phyloP scores from a whole-genome alignment of 1,140 invertebrate genomes.

The Leucophenga varia region DNA sequence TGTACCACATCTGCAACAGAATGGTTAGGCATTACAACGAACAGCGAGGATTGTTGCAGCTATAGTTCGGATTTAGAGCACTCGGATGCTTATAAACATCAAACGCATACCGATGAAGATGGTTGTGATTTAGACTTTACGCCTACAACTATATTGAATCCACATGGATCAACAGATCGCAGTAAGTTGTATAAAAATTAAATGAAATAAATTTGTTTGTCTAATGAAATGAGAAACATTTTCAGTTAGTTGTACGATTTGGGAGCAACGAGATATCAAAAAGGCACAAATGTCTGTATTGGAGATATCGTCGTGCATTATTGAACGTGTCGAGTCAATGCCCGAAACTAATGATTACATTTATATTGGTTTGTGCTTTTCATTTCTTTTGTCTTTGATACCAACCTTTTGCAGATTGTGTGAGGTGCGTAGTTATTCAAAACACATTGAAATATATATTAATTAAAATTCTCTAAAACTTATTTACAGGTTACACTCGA shows the following conservation, averaged over 20 bases:
- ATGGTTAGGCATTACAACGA: slow-evolving; percentile 82
- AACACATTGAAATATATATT: neutral
- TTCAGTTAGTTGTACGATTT: slow-evolving; percentile 90
- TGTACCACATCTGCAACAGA: slow-evolving; percentile 71
- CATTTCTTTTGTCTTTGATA: slow-evolving; percentile 61
- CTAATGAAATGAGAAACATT: neutral
- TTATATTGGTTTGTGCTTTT: slow-evolving; percentile 67
- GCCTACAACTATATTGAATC: slow-evolving; percentile 71
- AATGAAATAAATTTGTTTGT: neutral
- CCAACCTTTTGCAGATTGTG: slow-evolving; percentile 62
- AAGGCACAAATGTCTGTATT: slow-evolving; percentile 90
- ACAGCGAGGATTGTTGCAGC: slow-evolving; percentile 81
- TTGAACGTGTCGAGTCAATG: slow-evolving; percentile 81
- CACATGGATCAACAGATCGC: slow-evolving; percentile 70
- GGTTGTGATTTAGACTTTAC: slow-evolving; percentile 73
- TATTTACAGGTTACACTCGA: slow-evolving; percentile 36
- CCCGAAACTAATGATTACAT: slow-evolving; percentile 82
- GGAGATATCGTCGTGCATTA: slow-evolving; percentile 92
- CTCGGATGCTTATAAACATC: slow-evolving; percentile 59
- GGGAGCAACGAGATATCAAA: slow-evolving; percentile 84
- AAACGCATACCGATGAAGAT: slow-evolving; percentile 48
- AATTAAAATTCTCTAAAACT: neutral
- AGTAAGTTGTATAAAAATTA: slow-evolving; percentile 59
- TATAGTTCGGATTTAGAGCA: slow-evolving; percentile 75
- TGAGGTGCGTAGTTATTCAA: slow-evolving; percentile 37